Evolutionary conservation across 2,888 invertebrate species (phyloP).

Genomic region (Helicoverpa assulta): DNA sequence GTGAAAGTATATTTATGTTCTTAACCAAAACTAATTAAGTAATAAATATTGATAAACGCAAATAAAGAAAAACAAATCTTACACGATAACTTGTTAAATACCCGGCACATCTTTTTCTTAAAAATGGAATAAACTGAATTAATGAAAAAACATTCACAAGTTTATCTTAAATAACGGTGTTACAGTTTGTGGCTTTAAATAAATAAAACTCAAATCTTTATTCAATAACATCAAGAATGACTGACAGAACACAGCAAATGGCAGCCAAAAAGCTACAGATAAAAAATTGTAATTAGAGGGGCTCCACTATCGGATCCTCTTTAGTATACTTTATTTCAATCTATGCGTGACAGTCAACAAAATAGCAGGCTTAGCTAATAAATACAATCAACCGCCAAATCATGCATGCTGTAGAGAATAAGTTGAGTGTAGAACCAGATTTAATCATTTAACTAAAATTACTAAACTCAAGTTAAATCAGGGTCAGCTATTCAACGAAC

Average conservation of each 20-base stretch:
- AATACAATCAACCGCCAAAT: too few relatives aligned
- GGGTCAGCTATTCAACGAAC: too few relatives aligned
- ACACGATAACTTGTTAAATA: conserved; percentile 75
- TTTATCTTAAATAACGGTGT: conserved; percentile 60
- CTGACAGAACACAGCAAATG: conserved; percentile 88
- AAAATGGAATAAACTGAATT: conserved; percentile 58
- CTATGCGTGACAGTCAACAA: too few relatives aligned
- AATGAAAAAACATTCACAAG: conserved; percentile 62
- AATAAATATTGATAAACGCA: conserved; percentile 55
- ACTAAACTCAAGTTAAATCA: too few relatives aligned
- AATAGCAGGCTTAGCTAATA: too few relatives aligned
- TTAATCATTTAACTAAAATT: too few relatives aligned
- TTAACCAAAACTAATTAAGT: conserved; percentile 40
- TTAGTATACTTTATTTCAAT: too few relatives aligned
- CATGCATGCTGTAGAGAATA: too few relatives aligned
- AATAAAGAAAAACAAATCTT: conserved; percentile 70
- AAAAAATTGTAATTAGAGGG: conserved; percentile 33
- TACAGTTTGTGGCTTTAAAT: conserved; percentile 53
- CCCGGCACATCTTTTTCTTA: conserved; percentile 69
- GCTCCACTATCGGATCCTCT: not conserved
- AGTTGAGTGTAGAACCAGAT: too few relatives aligned
- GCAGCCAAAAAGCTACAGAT: conserved; percentile 72
- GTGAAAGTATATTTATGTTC: conserved; percentile 41
- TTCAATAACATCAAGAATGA: conserved; percentile 87
- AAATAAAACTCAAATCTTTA: conserved; percentile 70